Evolutionary conservation across 2,797 vertebrate genomes (phyloP).

Genomic region (Lagorchestes hirsutus): DNA sequence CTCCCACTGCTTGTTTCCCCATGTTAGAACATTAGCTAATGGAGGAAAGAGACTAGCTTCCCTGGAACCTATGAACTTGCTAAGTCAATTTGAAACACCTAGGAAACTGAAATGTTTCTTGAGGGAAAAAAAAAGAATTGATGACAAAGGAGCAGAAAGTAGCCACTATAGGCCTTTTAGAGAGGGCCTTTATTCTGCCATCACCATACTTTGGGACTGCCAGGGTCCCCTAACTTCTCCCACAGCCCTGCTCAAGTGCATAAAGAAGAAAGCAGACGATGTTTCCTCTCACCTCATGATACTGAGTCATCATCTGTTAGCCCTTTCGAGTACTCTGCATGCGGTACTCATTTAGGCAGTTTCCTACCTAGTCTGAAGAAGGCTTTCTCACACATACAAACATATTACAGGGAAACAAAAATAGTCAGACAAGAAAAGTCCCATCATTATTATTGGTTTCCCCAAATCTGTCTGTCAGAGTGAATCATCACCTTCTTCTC

Average conservation of each 20-base stretch:
- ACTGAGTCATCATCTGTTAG: not conserved
- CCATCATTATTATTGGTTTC: not conserved
- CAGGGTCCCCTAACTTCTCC: not conserved
- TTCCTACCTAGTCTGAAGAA: not conserved
- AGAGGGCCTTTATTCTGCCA: not conserved
- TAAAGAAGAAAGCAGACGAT: not conserved
- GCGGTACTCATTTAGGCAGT: not conserved
- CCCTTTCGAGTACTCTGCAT: not conserved
- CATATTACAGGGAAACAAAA: not conserved
- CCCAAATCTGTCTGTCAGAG: not conserved
- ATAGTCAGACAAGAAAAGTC: not conserved
- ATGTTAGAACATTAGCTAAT: not conserved
- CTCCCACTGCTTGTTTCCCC: not conserved
- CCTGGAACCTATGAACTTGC: not conserved
- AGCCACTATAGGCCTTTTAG: rapidly evolving
- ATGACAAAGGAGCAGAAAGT: not conserved
- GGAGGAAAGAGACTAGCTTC: not conserved
- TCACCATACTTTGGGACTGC: not conserved
- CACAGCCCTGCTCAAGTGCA: not conserved
- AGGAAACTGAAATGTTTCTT: not conserved
- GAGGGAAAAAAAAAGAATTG: not conserved
- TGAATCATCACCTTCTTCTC: not conserved
- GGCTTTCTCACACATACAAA: not conserved
- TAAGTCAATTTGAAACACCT: not conserved
- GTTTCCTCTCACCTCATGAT: not conserved